Percentiles rank a stretch among this genome's conserved stretches.
Conservation (phyloP, 2,797 vertebrate species). For the Masticophis lateralis region DNA sequence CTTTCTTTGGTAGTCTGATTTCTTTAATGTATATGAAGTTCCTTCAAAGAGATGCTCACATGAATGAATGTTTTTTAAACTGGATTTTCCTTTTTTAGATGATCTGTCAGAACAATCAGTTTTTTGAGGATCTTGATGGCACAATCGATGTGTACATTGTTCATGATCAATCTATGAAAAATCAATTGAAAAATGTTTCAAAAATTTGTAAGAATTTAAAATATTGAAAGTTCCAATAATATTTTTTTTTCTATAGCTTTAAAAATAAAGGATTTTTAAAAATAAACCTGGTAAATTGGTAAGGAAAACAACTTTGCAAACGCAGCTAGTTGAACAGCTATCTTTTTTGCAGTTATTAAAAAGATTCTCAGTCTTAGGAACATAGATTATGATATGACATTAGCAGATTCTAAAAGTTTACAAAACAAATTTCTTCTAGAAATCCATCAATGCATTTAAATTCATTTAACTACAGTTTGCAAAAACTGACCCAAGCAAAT, state of each 20-base stretch:
- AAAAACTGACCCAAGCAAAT: neutral
- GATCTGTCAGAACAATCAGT: conserved; percentile 21
- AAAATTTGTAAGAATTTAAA: neutral
- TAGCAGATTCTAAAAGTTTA: neutral
- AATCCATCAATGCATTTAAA: neutral
- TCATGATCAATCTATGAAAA: conserved; percentile 52
- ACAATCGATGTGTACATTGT: conserved; percentile 34
- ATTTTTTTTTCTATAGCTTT: neutral
- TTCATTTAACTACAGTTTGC: neutral
- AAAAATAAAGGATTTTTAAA: neutral
- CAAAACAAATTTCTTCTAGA: neutral
- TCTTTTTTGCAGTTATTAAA: neutral
- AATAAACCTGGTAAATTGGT: neutral
- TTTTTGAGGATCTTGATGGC: conserved; percentile 33
- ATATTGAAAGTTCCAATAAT: neutral
- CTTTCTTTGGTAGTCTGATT: conserved; percentile 23
- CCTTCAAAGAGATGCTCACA: conserved; percentile 22
- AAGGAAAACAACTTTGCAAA: neutral
- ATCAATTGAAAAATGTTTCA: conserved; percentile 11
- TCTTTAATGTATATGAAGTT: conserved; percentile 18
- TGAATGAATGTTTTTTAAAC: conserved; percentile 17
- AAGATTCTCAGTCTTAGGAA: neutral
- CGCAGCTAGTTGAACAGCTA: neutral
- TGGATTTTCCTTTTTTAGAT: conserved; percentile 32
- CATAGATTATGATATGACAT: neutral